Base-by-base conservation (phyloP, 2,888 invertebrate genomes). In the Patella caerulea region DNA sequence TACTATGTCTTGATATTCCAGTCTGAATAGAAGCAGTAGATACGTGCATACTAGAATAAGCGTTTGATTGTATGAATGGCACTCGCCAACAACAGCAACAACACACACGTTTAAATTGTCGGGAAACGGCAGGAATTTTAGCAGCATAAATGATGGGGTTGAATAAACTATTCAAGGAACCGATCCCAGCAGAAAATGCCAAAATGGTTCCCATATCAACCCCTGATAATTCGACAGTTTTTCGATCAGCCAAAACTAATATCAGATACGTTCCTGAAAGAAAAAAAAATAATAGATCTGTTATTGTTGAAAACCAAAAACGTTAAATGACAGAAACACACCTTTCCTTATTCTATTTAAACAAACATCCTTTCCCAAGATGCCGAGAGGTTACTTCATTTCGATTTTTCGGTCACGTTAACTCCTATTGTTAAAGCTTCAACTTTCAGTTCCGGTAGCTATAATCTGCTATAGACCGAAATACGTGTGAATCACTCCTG, bases 131-230 rank as follows among this genome's bases (percentile, higher is more conserved):
- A 7, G 76, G 77, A 12, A 86, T 85, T 75, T 85, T 84, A 12
- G 80, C 75, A 15, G 86, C 84, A 69, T 85, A 86, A n/a, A 86
- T 83, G n/a, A 86, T 78, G n/a, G 85, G 86, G 78, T 86, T 84
- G 76, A 84, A 76, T 15, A 86, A 73, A 34, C 83, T 83, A 80
- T 86, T 86, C 19, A 84, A 29, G 73, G 82, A 85, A n/a, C 81
- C 82, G 14, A 83, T 65, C 5, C 79, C 78, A 70, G 82, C 78
- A 24, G 79, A 81, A 74, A 80, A 83, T 34, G 77, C 76, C 5
- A 85, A 73, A 53, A 86, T 76, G 12, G 78, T 78, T n/a, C 82
- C 83, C 52, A 76, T 76, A 15, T 76, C 73, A 3, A 75, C 80
- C 14, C 77, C 71, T 19, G 45, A 34, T 15, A 14, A 54, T 55